Base-by-base conservation (phyloP, 1,140 invertebrate species). In the Panagrolaimus sp. region DNA sequence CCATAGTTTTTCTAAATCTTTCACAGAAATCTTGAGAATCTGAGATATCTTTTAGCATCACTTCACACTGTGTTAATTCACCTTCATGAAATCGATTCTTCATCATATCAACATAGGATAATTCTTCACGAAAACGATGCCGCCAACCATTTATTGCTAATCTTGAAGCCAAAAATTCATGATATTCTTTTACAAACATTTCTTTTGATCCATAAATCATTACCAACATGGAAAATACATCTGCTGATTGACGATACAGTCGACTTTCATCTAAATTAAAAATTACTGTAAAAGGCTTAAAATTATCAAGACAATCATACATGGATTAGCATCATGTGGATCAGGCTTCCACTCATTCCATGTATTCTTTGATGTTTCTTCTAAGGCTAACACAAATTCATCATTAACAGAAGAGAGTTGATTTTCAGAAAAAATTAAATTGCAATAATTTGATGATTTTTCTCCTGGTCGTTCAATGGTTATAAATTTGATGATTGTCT, bases 201-300 rank as follows among this genome's bases (percentile, higher is more conserved):
- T 97, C 94, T 83, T 96, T 96, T 77, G 93, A 96, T 1, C 96
- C 96, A 84, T 98, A 98, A 66, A 98, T 93, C 83, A 94, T 96
- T 0, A 98, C 93, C 12, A 98, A 86, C 90, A 97, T 96, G 48
- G 94, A 94, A 78, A 99, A 96, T 65, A 98, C 95, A 83, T 98
- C 96, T 43, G 91, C 91, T 32, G 90, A 89, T 73, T 89, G 83
- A 32, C 88, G 83, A n/a, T 70, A 71, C 4, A 75, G 70, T 9
- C 75, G 86, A 82, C 78, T 84, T 70, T 84, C 85, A 69, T 68
- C 85, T 77, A n/a, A n/a, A 73, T 80, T 80, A 70, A 68, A 24
- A 14, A 28, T 24, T 12, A 64, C 24, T 21, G 74, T 17, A 58
- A 17, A 24, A 28, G 24, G 8, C 8, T 48, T 7, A 65, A 7